Conservation (phyloP, 2,888 invertebrate species). For the Pharmacophagus antenor region DNA sequence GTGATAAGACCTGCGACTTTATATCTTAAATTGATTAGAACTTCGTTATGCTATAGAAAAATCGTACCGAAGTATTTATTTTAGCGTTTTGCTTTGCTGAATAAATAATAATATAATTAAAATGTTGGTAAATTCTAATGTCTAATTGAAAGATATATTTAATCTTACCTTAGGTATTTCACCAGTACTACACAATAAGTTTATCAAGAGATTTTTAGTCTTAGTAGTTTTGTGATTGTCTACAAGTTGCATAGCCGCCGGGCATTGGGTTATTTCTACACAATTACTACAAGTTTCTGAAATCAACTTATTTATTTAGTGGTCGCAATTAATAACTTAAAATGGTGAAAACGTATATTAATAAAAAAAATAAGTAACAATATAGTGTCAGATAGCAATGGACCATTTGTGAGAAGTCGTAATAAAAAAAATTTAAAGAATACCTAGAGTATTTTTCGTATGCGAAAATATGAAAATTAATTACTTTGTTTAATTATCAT, state of each 20-base stretch:
- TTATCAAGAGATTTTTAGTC: background rate
- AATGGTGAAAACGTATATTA: background rate
- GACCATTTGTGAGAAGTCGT: no score
- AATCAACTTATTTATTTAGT: background rate
- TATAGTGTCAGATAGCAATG: background rate
- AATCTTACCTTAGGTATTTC: slow-evolving; percentile 22
- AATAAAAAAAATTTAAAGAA: no score
- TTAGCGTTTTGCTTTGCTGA: no score
- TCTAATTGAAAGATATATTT: background rate
- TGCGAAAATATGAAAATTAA: no score
- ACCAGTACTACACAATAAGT: slow-evolving; percentile 23
- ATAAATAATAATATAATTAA: background rate
- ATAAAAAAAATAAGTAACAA: background rate
- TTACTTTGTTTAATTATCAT: no score
- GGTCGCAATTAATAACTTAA: background rate
- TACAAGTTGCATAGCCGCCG: background rate
- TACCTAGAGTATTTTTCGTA: no score
- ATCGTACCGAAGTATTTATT: no score
- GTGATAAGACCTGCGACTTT: no score
- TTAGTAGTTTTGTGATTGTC: background rate
- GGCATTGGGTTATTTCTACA: background rate
- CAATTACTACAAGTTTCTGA: slow-evolving; percentile 13
- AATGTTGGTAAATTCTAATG: background rate
- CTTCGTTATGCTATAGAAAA: no score
- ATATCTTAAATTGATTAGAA: no score